These are phyloP conservation scores for Ibycter americanus DNA, from an alignment of 2,797 vertebrate species.

Conservation along the genomic window DNA sequence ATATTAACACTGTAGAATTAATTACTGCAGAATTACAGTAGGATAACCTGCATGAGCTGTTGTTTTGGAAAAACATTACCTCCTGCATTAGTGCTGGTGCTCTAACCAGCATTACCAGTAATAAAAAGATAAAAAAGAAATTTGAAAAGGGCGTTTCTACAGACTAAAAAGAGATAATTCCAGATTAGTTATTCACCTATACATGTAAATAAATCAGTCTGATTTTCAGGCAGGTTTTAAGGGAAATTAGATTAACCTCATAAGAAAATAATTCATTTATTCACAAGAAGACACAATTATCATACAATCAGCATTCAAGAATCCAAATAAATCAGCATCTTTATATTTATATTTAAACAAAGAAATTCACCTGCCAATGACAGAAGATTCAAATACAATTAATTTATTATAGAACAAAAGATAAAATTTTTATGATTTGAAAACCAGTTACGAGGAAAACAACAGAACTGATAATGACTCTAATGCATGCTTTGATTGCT, in stretches of 20 bases:
- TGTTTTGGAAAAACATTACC: neutral
- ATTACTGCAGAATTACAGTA: neutral
- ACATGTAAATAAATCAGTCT: constrained; percentile 31
- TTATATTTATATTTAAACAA: constrained; percentile 36
- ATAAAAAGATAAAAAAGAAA: neutral
- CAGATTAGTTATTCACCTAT: neutral
- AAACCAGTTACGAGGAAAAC: neutral
- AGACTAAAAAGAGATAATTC: constrained; percentile 7
- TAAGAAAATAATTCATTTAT: constrained; percentile 59
- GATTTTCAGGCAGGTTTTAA: constrained; percentile 40
- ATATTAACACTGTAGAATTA: neutral
- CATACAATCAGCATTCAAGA: constrained; percentile 44
- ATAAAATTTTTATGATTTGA: neutral
- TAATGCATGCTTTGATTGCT: constrained; percentile 13
- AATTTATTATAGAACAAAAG: constrained; percentile 48
- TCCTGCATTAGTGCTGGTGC: neutral
- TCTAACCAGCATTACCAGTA: neutral
- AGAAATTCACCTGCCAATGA: constrained; percentile 20
- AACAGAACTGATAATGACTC: constrained; percentile 7
- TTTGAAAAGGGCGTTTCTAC: neutral
- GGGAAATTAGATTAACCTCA: constrained; percentile 40
- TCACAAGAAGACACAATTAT: constrained; percentile 46
- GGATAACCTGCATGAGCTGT: neutral
- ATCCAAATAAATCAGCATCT: constrained; percentile 55
- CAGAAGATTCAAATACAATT: constrained; percentile 17